These are phyloP conservation scores for Blastobasis adustella DNA, from an alignment of 2,888 invertebrate species.

Conservation along the genomic window DNA sequence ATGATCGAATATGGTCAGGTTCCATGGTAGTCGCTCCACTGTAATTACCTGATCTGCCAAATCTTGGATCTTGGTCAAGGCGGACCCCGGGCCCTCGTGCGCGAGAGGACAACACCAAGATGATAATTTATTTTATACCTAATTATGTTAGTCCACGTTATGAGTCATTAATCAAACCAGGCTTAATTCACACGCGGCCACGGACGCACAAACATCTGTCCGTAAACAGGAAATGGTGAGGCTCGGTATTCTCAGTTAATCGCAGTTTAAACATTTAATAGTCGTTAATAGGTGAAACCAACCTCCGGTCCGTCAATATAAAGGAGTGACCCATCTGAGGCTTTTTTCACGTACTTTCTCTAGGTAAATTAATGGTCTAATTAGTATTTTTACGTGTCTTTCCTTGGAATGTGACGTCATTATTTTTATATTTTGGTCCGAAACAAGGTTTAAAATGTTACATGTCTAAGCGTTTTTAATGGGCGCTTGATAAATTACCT, in stretches of 20 bases:
- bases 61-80: no score
- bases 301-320: constrained; percentile 9
- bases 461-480: no score
- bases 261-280: constrained; percentile 7
- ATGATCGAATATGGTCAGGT: no score
- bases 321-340: not conserved
- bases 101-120: no score
- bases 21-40: no score
- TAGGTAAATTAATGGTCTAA: constrained; percentile 6
- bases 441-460: not conserved
- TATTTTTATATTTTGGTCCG: not conserved
- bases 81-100: no score
- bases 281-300: constrained; percentile 11
- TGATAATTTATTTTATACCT: no score
- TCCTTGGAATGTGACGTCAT: not conserved
- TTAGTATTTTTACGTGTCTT: not conserved
- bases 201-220: not conserved
- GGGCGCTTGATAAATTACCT: no score
- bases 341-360: constrained; percentile 7
- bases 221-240: constrained; percentile 8
- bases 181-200: not conserved
- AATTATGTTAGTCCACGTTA: no score
- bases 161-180: no score
- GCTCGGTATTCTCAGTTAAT: constrained; percentile 8
- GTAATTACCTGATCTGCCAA: no score